Conservation (phyloP, 2,797 vertebrate genomes). For the Zalophus californianus region DNA sequence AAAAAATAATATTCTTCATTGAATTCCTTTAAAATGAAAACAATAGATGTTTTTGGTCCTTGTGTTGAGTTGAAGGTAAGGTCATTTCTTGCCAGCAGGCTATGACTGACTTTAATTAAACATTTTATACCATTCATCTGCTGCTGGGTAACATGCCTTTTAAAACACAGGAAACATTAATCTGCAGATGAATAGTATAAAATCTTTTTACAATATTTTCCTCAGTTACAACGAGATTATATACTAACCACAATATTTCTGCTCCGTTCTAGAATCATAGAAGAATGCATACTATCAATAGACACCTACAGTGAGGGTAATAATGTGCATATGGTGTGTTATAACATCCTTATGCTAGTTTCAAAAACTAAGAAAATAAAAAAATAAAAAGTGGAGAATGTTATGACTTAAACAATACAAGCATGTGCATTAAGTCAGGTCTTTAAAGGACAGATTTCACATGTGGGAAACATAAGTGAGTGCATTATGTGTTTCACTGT, state of each 20-base stretch:
- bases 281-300: slow-evolving; percentile 72
- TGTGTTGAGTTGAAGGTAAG: slow-evolving; percentile 85
- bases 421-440: slow-evolving; percentile 7
- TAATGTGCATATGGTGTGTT: slow-evolving; percentile 62
- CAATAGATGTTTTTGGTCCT: slow-evolving; percentile 70
- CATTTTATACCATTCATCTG: slow-evolving; percentile 84
- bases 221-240: slow-evolving; percentile 79
- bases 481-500: neutral
- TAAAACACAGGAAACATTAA: slow-evolving; percentile 86
- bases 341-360: slow-evolving; percentile 65
- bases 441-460: slow-evolving; percentile 59
- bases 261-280: slow-evolving; percentile 35
- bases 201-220: slow-evolving; percentile 82
- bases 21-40: slow-evolving; percentile 76
- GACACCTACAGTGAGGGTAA: slow-evolving; percentile 75
- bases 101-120: slow-evolving; percentile 86
- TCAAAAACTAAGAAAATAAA: slow-evolving; percentile 62
- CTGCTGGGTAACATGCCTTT: slow-evolving; percentile 77
- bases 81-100: slow-evolving; percentile 85
- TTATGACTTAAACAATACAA: slow-evolving; percentile 67
- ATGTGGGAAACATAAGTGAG: slow-evolving; percentile 66
- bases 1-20: slow-evolving; percentile 43
- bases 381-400: slow-evolving; percentile 53
- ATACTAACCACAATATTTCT: slow-evolving; percentile 80
- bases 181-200: slow-evolving; percentile 83